Evolutionary conservation across 2,113 vertebrate genomes (phyloP).

Genomic region (Chrysochloris asiatica): DNA sequence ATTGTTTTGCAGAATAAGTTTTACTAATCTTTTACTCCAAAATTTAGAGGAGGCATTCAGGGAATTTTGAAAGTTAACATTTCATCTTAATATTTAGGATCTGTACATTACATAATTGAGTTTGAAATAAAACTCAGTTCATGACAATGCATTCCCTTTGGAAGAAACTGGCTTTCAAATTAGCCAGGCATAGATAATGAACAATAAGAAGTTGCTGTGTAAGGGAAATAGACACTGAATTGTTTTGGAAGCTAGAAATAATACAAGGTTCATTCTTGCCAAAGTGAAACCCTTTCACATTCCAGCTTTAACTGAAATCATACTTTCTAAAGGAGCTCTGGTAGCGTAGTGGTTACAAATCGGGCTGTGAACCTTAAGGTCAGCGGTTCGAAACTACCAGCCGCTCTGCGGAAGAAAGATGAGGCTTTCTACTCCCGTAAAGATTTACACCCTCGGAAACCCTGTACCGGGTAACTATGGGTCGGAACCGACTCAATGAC

Average conservation of each 20-base stretch:
- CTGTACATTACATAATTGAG: conserved; percentile 12
- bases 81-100: conserved; percentile 20
- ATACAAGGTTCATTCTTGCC: neutral
- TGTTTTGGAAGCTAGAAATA: conserved; percentile 2
- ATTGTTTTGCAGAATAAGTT: conserved; percentile 59
- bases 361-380: too few relatives aligned
- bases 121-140: conserved; percentile 67
- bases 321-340: conserved; percentile 60
- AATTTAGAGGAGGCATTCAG: conserved; percentile 49
- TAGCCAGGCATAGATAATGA: conserved; percentile 23
- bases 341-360: too few relatives aligned
- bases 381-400: too few relatives aligned
- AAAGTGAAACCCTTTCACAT: neutral
- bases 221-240: conserved; percentile 19
- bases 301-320: neutral
- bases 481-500: too few relatives aligned
- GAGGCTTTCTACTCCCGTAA: too few relatives aligned
- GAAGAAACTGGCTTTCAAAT: conserved; percentile 31
- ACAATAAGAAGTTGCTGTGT: conserved; percentile 37
- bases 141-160: conserved; percentile 38
- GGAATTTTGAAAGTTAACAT: conserved; percentile 30
- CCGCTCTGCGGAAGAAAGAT: too few relatives aligned
- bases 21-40: conserved; percentile 11
- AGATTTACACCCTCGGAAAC: too few relatives aligned
- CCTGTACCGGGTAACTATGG: too few relatives aligned